These are phyloP conservation scores for Phlogophora meticulosa DNA, from an alignment of 2,888 invertebrate genomes.

Conservation along the genomic window DNA sequence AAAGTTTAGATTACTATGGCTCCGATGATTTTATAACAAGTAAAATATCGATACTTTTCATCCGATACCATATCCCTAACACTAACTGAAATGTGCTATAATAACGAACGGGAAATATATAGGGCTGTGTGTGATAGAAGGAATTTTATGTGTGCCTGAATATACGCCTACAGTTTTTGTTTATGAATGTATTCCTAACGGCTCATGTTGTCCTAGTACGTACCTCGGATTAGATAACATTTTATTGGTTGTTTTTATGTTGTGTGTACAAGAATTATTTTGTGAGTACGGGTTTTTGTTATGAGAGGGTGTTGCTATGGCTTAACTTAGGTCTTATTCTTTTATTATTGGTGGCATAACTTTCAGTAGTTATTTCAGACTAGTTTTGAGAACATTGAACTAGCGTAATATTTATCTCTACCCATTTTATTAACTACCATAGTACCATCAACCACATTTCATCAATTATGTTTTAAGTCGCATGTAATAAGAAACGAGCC, in stretches of 20 bases:
- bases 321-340: neutral
- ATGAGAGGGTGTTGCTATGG: slow-evolving; percentile 1
- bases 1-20: no score
- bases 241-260: slow-evolving; percentile 65
- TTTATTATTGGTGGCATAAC: no score
- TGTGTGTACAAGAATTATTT: slow-evolving; percentile 48
- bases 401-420: no score
- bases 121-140: slow-evolving; percentile 51
- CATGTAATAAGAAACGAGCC: no score
- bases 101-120: slow-evolving; percentile 61
- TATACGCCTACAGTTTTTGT: slow-evolving; percentile 60
- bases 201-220: slow-evolving; percentile 62
- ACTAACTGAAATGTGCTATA: slow-evolving; percentile 61
- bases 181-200: slow-evolving; percentile 58
- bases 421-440: no score
- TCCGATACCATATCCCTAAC: slow-evolving; percentile 21
- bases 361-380: no score
- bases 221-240: slow-evolving; percentile 65
- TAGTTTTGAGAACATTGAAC: no score
- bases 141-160: slow-evolving; percentile 63
- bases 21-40: no score
- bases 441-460: no score
- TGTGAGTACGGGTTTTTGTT: slow-evolving; percentile 17
- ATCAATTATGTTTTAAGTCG: no score
- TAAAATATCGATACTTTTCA: slow-evolving; percentile 41